phyloP scores from a whole-genome alignment of 2,113 vertebrate genomes.

The Gasterosteus aculeatus region DNA sequence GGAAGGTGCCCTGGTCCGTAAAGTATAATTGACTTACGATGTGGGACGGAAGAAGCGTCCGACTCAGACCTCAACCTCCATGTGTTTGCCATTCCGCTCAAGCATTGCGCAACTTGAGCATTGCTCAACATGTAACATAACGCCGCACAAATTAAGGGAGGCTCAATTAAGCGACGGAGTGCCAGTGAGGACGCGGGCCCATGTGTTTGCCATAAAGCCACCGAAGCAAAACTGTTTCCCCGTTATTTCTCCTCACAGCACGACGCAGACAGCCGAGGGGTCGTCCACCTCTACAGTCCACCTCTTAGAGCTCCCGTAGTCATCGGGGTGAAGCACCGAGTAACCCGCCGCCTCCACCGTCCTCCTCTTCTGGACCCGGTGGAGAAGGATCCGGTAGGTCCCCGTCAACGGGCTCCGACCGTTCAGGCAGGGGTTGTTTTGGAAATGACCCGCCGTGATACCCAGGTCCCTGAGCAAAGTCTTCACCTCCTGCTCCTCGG shows the following conservation, averaged over 20 bases:
- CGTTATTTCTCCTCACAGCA: constrained; percentile 60
- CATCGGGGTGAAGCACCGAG: constrained; percentile 58
- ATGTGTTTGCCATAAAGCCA: constrained; percentile 14
- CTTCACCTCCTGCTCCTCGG: constrained; percentile 79
- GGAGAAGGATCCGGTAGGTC: constrained; percentile 80
- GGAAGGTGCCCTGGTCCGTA: background rate
- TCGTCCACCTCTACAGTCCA: constrained; percentile 51
- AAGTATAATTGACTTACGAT: constrained; percentile 24
- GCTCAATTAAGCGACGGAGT: background rate
- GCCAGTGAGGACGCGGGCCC: background rate
- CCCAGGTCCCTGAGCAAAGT: constrained; percentile 67
- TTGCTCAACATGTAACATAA: constrained; percentile 2
- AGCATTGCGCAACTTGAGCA: constrained; percentile 10
- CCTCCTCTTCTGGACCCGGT: constrained; percentile 78
- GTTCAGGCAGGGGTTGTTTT: constrained; percentile 74
- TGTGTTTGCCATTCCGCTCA: background rate
- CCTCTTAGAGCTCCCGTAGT: constrained; percentile 47
- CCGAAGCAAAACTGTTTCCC: background rate
- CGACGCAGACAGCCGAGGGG: constrained; percentile 73
- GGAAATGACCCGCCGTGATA: constrained; percentile 68
- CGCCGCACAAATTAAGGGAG: background rate
- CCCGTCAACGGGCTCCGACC: constrained; percentile 77
- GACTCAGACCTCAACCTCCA: constrained; percentile 6
- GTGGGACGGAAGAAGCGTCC: background rate
- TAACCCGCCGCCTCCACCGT: constrained; percentile 71